Evolutionary conservation across 2,797 vertebrate genomes (phyloP).

Genomic region (Megalops cyprinoides): DNA sequence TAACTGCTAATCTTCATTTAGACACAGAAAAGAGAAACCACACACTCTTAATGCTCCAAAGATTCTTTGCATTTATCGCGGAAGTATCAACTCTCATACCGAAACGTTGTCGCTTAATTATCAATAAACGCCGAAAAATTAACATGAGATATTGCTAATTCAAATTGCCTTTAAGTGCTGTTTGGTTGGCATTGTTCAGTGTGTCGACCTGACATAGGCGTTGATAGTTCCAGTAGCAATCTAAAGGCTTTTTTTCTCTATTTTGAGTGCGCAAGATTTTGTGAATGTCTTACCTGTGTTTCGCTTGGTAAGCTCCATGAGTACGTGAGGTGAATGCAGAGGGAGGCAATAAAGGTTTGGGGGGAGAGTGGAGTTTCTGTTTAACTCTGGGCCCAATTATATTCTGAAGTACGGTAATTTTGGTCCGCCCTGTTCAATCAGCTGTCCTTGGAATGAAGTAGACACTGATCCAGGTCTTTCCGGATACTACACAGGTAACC

Average conservation of each 20-base stretch:
- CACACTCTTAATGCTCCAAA: no score
- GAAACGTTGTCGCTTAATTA: neutral
- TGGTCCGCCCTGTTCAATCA: conserved; percentile 24
- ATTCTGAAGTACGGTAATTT: conserved; percentile 25
- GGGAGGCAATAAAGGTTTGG: neutral
- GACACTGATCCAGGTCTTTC: conserved; percentile 53
- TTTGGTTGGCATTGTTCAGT: neutral
- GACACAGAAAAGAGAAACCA: no score
- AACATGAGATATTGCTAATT: neutral
- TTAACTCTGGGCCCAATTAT: conserved; percentile 38
- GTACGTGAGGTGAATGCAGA: neutral
- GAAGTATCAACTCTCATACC: no score
- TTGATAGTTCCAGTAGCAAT: neutral
- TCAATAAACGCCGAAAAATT: neutral
- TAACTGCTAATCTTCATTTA: no score
- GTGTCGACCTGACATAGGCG: neutral
- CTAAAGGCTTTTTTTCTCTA: neutral
- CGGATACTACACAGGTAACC: conserved; percentile 54
- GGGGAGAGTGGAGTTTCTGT: neutral
- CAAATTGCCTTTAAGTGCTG: conserved; percentile 2
- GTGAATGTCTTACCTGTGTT: conserved; percentile 3
- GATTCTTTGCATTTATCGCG: no score
- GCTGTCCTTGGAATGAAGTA: conserved; percentile 31
- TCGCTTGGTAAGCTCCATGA: neutral
- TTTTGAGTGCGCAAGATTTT: no score